Evolutionary conservation across 1,140 invertebrate genomes (phyloP).

Genomic region (Diuraphis noxia): DNA sequence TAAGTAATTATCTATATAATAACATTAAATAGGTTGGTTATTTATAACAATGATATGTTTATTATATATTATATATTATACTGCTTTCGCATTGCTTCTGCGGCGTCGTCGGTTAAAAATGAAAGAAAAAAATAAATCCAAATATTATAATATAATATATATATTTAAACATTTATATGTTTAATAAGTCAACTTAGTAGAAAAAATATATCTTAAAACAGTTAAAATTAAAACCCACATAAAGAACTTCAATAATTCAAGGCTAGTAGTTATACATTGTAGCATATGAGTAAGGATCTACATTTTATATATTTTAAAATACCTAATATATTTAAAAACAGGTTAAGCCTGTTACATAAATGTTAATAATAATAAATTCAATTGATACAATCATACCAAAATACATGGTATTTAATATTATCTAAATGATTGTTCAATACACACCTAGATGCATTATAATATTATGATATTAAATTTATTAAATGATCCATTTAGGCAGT

Average conservation of each 20-base stretch:
- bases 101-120: too few species aligned
- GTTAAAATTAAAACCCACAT: too few species aligned
- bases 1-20: too few species aligned
- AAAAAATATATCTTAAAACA: not conserved
- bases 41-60: too few species aligned
- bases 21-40: too few species aligned
- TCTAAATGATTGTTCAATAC: not conserved
- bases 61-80: too few species aligned
- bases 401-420: not conserved
- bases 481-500: too few species aligned
- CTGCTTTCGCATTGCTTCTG: too few species aligned
- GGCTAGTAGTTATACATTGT: not conserved
- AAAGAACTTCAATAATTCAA: not conserved
- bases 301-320: not conserved
- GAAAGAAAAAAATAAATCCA: too few species aligned
- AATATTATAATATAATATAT: too few species aligned
- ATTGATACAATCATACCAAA: not conserved
- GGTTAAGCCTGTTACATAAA: not conserved
- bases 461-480: too few species aligned
- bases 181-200: not conserved
- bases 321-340: not conserved
- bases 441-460: not conserved
- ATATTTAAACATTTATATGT: too few species aligned
- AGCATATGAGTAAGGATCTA: not conserved
- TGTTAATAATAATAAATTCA: not conserved